phyloP scores from a whole-genome alignment of 2,797 vertebrate species.

The Muscicapa comitata region DNA sequence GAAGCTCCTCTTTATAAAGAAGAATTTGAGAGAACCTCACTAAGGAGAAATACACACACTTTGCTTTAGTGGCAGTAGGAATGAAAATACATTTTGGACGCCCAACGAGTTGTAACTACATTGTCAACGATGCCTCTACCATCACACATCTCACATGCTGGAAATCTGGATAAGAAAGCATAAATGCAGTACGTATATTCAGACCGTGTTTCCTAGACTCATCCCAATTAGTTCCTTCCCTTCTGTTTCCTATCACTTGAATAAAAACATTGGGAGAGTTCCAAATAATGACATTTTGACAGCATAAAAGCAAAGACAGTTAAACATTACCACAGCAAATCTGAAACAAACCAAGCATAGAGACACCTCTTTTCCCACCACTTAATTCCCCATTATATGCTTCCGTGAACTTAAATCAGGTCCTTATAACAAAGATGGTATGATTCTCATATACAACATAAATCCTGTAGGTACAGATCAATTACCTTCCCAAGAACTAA shows the following conservation, averaged over 20 bases:
- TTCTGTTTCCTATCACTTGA: conserved; percentile 51
- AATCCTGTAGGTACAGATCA: not conserved
- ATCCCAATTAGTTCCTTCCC: conserved; percentile 45
- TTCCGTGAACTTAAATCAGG: not conserved
- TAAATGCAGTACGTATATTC: not conserved
- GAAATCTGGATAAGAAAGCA: not conserved
- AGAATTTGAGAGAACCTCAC: not conserved
- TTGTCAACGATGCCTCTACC: not conserved
- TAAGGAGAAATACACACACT: not conserved
- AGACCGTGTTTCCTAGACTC: conserved; percentile 30
- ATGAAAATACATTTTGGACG: not conserved
- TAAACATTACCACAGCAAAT: not conserved
- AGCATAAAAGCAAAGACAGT: conserved; percentile 13
- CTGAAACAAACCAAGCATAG: not conserved
- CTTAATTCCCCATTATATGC: not conserved
- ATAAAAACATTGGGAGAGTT: conserved; percentile 47
- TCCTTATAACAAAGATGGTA: not conserved
- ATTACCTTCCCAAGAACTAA: not conserved
- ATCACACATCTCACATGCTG: not conserved
- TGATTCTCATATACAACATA: not conserved
- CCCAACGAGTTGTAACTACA: not conserved
- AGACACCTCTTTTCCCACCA: not conserved
- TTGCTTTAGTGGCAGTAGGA: not conserved
- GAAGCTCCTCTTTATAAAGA: conserved; percentile 2
- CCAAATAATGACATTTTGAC: conserved; percentile 45